Evolutionary conservation across 2,113 vertebrate genomes (phyloP).

Genomic region (Acrocephalus arundinaceus): DNA sequence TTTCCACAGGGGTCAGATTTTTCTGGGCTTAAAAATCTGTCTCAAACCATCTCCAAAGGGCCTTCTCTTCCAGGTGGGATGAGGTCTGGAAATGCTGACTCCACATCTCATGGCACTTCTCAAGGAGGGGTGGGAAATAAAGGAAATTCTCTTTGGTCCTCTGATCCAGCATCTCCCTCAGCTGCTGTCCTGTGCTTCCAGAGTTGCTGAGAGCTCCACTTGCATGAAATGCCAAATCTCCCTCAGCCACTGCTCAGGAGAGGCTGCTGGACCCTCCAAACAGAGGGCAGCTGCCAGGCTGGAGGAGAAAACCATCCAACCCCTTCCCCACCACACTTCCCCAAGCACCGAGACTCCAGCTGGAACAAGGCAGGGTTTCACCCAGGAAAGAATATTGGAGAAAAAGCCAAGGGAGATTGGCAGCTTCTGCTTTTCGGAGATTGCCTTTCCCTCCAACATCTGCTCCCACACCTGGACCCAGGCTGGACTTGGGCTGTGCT

Average conservation of each 20-base stretch:
- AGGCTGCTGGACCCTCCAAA: background rate
- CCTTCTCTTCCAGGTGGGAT: background rate
- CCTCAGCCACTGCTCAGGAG: background rate
- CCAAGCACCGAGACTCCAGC: background rate
- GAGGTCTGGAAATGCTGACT: background rate
- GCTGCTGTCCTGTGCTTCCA: background rate
- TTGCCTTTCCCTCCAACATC: background rate
- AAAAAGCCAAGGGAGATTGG: background rate
- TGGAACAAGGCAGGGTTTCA: background rate
- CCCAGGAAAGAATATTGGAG: background rate
- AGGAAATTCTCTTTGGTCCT: background rate
- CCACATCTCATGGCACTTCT: background rate
- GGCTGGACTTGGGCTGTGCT: background rate
- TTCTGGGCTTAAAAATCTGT: background rate
- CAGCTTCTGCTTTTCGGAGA: background rate
- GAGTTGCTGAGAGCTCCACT: background rate
- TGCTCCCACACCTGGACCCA: constrained; percentile 7
- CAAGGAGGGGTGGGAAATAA: background rate
- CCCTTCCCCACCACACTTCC: background rate
- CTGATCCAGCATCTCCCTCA: background rate
- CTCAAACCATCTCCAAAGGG: background rate
- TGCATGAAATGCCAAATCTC: background rate
- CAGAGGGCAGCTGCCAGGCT: background rate
- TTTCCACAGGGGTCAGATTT: background rate
- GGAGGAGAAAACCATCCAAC: background rate